phyloP scores from a whole-genome alignment of 1,140 invertebrate species.

The Elymnias hypermnestra region DNA sequence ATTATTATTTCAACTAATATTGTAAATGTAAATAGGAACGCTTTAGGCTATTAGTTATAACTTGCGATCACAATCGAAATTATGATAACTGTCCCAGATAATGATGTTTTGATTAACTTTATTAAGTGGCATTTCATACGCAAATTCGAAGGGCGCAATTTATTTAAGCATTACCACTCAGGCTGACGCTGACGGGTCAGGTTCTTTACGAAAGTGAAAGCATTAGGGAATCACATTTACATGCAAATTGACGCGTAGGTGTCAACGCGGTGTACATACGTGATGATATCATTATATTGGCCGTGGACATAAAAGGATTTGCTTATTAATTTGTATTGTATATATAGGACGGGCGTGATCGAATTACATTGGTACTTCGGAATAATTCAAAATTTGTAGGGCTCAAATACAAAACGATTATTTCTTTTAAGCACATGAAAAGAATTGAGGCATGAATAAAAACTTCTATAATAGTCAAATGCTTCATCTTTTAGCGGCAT shows the following conservation, averaged over 20 bases:
- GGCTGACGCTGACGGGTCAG: not conserved
- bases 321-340: conserved; percentile 21
- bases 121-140: too few relatives aligned
- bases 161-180: too few relatives aligned
- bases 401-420: not conserved
- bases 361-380: not conserved
- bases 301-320: conserved; percentile 6
- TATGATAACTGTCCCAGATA: too few relatives aligned
- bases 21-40: too few relatives aligned
- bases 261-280: not conserved
- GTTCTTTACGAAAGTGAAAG: conserved; percentile 46
- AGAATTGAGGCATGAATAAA: too few relatives aligned
- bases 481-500: too few relatives aligned
- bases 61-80: too few relatives aligned
- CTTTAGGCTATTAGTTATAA: too few relatives aligned
- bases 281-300: conserved; percentile 22
- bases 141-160: too few relatives aligned
- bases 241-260: conserved; percentile 31
- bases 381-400: not conserved
- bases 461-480: too few relatives aligned
- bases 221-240: conserved; percentile 29
- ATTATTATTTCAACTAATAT: too few relatives aligned
- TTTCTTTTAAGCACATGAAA: not conserved
- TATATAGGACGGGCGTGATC: conserved; percentile 13
- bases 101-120: too few relatives aligned